phyloP scores from a whole-genome alignment of 1,140 invertebrate genomes.

The Drosophila bifasciata region DNA sequence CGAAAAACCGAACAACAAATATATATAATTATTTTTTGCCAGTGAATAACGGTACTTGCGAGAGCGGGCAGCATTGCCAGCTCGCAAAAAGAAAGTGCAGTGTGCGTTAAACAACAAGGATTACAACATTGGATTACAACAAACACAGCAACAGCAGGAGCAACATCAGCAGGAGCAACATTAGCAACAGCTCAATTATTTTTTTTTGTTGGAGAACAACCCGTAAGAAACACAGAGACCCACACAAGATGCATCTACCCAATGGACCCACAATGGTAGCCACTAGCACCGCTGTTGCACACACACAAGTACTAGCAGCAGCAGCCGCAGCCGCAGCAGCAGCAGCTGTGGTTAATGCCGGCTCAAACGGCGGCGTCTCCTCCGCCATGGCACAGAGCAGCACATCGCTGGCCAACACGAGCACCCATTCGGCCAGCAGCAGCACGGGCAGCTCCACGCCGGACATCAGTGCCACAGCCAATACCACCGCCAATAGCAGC shows the following conservation, averaged over 20 bases:
- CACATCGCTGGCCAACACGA: conserved; percentile 45
- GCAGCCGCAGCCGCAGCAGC: conserved; percentile 72
- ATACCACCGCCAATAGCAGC: conserved; percentile 17
- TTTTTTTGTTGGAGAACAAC: conserved; percentile 39
- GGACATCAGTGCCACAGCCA: conserved; percentile 25
- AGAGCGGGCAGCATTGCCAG: conserved; percentile 33
- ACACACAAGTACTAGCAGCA: conserved; percentile 67
- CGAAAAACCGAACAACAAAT: not conserved
- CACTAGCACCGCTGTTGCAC: conserved; percentile 56
- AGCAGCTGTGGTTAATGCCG: conserved; percentile 47
- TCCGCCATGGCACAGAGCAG: conserved; percentile 7
- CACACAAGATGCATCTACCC: conserved; percentile 74
- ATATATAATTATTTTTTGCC: conserved; percentile 32
- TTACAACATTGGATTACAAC: conserved; percentile 32
- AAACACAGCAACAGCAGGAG: not conserved
- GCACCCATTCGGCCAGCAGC: conserved; percentile 75
- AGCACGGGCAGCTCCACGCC: conserved; percentile 33
- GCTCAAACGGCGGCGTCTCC: conserved; percentile 11
- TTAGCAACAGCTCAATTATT: not conserved
- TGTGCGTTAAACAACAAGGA: conserved; percentile 39
- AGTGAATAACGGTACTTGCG: conserved; percentile 21
- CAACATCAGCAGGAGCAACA: not conserved
- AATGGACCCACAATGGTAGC: conserved; percentile 80
- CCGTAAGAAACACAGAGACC: not conserved
- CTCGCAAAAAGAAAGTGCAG: conserved; percentile 17